Evolutionary conservation across 2,888 invertebrate genomes (phyloP).

Genomic region (Troilus luridus): DNA sequence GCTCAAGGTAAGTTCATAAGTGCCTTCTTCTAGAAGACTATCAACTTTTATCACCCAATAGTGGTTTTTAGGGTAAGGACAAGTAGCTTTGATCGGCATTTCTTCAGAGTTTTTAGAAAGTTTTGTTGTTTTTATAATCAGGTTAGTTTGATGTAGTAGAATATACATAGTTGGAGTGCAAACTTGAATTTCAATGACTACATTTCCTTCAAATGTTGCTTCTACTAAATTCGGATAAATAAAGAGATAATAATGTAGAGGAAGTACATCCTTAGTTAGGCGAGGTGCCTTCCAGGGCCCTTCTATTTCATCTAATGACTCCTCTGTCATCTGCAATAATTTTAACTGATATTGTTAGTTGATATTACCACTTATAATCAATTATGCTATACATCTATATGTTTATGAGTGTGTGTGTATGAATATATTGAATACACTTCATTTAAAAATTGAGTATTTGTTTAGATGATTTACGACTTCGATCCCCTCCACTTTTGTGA

Average conservation of each 20-base stretch:
- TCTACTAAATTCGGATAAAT: constrained; percentile 77
- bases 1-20: constrained; percentile 67
- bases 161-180: constrained; percentile 70
- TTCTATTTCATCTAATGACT: not conserved
- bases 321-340: not conserved
- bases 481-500: too few species aligned
- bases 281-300: constrained; percentile 58
- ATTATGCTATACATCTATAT: too few species aligned
- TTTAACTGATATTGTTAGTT: too few species aligned
- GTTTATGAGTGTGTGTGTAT: too few species aligned
- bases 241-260: constrained; percentile 78
- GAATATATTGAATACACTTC: too few species aligned
- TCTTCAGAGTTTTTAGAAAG: constrained; percentile 66
- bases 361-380: too few species aligned
- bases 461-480: too few species aligned
- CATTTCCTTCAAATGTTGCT: constrained; percentile 74
- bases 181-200: constrained; percentile 71
- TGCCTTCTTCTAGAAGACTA: constrained; percentile 67
- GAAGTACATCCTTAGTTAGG: constrained; percentile 73
- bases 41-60: constrained; percentile 65
- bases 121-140: constrained; percentile 71
- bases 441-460: too few species aligned
- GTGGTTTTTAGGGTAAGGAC: constrained; percentile 67
- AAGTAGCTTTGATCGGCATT: constrained; percentile 69
- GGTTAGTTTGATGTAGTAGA: constrained; percentile 75